phyloP scores from a whole-genome alignment of 2,888 invertebrate species.

The Copidosoma aretas region DNA sequence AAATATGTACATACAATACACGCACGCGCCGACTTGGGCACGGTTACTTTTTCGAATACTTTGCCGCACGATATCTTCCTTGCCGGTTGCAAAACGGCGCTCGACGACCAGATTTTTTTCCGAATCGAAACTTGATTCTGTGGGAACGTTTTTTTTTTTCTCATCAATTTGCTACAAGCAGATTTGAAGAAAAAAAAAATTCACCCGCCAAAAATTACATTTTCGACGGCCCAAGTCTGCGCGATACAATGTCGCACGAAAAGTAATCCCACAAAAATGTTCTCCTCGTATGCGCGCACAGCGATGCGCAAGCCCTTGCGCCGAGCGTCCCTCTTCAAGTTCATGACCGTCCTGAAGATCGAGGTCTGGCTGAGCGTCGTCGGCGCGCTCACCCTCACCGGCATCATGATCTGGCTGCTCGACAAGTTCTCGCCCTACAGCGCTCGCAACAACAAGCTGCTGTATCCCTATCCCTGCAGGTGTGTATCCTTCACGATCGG shows the following conservation, averaged over 20 bases:
- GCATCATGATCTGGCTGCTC: conserved; percentile 86
- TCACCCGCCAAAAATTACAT: too few relatives aligned
- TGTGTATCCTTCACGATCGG: too few relatives aligned
- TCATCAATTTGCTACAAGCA: too few relatives aligned
- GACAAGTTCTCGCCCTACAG: conserved; percentile 92
- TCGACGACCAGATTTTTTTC: too few relatives aligned
- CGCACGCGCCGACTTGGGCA: background rate
- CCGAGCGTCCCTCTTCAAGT: conserved; percentile 86
- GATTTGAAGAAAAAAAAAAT: background rate
- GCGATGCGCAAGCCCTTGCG: conserved; percentile 84
- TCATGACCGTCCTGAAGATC: conserved; percentile 87
- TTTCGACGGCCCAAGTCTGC: too few relatives aligned
- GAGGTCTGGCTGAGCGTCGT: conserved; percentile 92
- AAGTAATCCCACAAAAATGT: too few relatives aligned
- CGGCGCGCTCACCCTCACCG: conserved; percentile 81
- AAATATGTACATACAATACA: background rate
- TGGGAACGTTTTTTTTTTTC: background rate
- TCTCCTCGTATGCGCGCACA: too few relatives aligned
- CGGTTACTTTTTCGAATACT: too few relatives aligned
- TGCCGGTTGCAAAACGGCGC: too few relatives aligned
- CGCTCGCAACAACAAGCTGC: conserved; percentile 80
- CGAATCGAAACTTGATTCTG: too few relatives aligned
- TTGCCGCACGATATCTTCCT: too few relatives aligned
- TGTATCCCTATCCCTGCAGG: conserved; percentile 81
- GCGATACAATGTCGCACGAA: too few relatives aligned